A percentile compares a stretch with the other conserved stretches of the same genome.
Conservation (phyloP, 1,140 invertebrate species). For the Luehdorfia chinensis region DNA sequence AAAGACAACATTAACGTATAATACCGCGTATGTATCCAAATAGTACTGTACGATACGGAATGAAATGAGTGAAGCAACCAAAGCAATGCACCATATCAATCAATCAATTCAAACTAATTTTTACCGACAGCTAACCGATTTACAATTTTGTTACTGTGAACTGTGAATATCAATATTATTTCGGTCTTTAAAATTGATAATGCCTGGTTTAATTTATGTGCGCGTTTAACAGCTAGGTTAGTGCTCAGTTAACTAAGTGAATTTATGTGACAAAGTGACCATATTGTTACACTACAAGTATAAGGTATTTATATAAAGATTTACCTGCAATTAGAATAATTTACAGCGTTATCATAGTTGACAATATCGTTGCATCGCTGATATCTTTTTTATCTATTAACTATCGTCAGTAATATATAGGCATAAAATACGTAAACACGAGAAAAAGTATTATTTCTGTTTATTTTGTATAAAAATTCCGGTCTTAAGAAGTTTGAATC, state of each 20-base stretch:
- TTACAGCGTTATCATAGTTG: constrained; percentile 5
- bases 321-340: constrained; percentile 16
- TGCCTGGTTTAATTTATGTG: background rate
- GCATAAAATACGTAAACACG: too few relatives aligned
- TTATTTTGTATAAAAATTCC: too few relatives aligned
- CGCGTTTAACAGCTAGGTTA: constrained; percentile 26
- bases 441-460: too few relatives aligned
- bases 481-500: constrained; percentile 13
- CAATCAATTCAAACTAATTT: constrained; percentile 35
- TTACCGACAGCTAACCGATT: constrained; percentile 22
- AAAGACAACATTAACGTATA: too few relatives aligned
- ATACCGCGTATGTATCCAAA: too few relatives aligned
- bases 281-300: constrained; percentile 25
- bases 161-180: constrained; percentile 11
- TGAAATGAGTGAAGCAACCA: constrained; percentile 20
- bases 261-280: constrained; percentile 27
- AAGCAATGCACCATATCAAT: constrained; percentile 35
- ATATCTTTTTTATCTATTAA: background rate
- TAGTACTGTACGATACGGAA: background rate
- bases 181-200: background rate
- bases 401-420: too few relatives aligned
- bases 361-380: constrained; percentile 1
- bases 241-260: constrained; percentile 25
- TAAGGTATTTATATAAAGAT: constrained; percentile 25
- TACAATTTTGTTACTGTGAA: constrained; percentile 8